These are phyloP conservation scores for Corynorhinus townsendii DNA, from an alignment of 2,113 vertebrate genomes.

Conservation along the genomic window DNA sequence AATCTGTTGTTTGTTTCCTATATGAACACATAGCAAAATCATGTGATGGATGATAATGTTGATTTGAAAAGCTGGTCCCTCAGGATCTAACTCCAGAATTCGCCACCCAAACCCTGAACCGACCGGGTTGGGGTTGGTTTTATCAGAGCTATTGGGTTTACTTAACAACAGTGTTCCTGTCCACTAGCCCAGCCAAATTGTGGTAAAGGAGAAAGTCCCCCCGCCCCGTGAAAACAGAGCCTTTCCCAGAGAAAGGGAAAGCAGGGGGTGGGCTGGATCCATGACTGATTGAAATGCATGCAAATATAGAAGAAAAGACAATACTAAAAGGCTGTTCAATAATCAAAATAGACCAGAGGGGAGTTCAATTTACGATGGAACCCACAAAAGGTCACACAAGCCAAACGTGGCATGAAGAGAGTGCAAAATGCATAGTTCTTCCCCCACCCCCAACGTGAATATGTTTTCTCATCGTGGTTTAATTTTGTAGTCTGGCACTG, in stretches of 20 bases:
- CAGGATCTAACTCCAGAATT: conserved; percentile 74
- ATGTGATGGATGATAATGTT: conserved; percentile 56
- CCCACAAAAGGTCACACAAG: conserved; percentile 76
- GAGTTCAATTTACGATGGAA: conserved; percentile 74
- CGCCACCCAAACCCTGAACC: conserved; percentile 61
- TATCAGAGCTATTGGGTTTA: conserved; percentile 65
- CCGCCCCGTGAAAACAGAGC: conserved; percentile 72
- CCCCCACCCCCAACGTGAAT: conserved; percentile 64
- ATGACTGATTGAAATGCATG: conserved; percentile 79
- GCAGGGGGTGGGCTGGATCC: conserved; percentile 72
- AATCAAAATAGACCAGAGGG: conserved; percentile 72
- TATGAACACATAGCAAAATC: conserved; percentile 71
- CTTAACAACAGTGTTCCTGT: conserved; percentile 62
- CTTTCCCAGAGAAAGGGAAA: conserved; percentile 54
- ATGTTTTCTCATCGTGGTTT: conserved; percentile 79
- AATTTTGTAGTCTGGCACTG: conserved; percentile 80
- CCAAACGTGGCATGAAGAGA: conserved; percentile 68
- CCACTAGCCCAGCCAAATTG: conserved; percentile 70
- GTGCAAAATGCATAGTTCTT: conserved; percentile 47
- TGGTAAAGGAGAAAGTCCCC: conserved; percentile 40
- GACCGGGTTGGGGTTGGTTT: conserved; percentile 68
- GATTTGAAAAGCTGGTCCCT: conserved; percentile 72
- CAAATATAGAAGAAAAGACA: conserved; percentile 62
- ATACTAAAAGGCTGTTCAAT: conserved; percentile 59
- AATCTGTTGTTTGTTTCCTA: conserved; percentile 78